Conservation (phyloP, 2,797 vertebrate genomes). For the Syngnathus rostellatus region DNA sequence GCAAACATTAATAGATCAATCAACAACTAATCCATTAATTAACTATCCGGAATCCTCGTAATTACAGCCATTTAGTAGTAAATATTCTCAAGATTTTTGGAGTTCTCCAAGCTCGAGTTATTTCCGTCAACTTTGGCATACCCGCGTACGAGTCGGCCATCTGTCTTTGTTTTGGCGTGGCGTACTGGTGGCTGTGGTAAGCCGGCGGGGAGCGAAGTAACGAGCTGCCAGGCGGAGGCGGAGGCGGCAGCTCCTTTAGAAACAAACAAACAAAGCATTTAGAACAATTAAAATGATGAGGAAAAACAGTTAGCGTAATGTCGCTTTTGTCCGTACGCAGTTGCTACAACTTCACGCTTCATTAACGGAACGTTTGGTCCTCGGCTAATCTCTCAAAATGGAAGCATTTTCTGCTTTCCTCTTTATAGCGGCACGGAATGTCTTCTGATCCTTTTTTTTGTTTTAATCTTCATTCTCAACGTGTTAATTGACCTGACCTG, state of each 20-base stretch:
- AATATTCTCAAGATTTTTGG: too few relatives aligned
- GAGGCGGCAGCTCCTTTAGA: constrained; percentile 75
- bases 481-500: not conserved
- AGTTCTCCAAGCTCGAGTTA: too few relatives aligned
- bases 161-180: constrained; percentile 65
- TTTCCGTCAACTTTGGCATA: constrained; percentile 36
- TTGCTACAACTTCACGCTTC: not conserved
- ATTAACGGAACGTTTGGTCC: not conserved
- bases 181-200: constrained; percentile 69
- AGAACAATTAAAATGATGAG: not conserved
- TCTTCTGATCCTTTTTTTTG: not conserved
- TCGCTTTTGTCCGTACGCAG: not conserved
- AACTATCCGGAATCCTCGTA: too few relatives aligned
- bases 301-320: not conserved
- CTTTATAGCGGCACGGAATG: not conserved
- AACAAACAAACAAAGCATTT: constrained; percentile 15
- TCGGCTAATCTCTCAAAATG: not conserved
- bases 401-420: not conserved
- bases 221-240: constrained; percentile 73
- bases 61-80: too few relatives aligned
- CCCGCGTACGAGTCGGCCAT: constrained; percentile 72
- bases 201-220: constrained; percentile 77
- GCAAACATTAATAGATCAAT: too few relatives aligned
- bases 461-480: not conserved
- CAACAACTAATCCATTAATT: too few relatives aligned